Evolutionary conservation across 2,888 invertebrate species (phyloP).

Genomic region (Aquatica leii): DNA sequence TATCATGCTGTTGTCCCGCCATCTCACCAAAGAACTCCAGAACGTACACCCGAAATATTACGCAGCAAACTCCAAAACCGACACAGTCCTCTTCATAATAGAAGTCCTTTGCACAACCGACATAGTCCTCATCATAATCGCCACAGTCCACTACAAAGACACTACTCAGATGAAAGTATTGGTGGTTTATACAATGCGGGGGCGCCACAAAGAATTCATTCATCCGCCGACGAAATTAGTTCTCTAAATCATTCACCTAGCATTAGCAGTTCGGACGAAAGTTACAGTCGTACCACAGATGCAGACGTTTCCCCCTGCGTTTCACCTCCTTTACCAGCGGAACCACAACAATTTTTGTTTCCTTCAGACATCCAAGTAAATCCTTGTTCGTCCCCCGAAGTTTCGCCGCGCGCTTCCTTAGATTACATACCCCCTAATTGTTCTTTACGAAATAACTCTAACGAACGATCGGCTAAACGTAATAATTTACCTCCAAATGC

Average conservation of each 20-base stretch:
- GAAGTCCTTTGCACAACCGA: slow-evolving; percentile 53
- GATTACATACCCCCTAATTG: slow-evolving; percentile 64
- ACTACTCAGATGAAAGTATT: slow-evolving; percentile 73
- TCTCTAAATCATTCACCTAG: slow-evolving; percentile 83
- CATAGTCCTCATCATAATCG: slow-evolving; percentile 56
- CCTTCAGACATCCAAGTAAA: slow-evolving; percentile 69
- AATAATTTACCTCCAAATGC: slow-evolving; percentile 66
- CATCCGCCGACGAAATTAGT: slow-evolving; percentile 84
- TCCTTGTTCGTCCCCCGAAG: slow-evolving; percentile 59
- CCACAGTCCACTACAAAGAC: slow-evolving; percentile 66
- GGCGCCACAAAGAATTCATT: slow-evolving; percentile 70
- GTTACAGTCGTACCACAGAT: slow-evolving; percentile 82
- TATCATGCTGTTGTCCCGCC: slow-evolving; percentile 47
- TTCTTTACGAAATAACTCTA: slow-evolving; percentile 56
- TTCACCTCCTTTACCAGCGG: slow-evolving; percentile 58
- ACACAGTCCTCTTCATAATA: slow-evolving; percentile 50
- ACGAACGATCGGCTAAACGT: slow-evolving; percentile 45
- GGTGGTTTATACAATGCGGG: slow-evolving; percentile 58
- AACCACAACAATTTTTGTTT: slow-evolving; percentile 68
- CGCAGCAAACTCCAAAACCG: slow-evolving; percentile 54
- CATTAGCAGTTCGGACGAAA: slow-evolving; percentile 85
- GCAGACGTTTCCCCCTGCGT: slow-evolving; percentile 69
- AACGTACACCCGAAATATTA: slow-evolving; percentile 52
- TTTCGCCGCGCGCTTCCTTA: slow-evolving; percentile 61
- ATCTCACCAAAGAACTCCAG: slow-evolving; percentile 50